Evolutionary conservation across 2,113 vertebrate species (phyloP).

Genomic region (Columba janthina): DNA sequence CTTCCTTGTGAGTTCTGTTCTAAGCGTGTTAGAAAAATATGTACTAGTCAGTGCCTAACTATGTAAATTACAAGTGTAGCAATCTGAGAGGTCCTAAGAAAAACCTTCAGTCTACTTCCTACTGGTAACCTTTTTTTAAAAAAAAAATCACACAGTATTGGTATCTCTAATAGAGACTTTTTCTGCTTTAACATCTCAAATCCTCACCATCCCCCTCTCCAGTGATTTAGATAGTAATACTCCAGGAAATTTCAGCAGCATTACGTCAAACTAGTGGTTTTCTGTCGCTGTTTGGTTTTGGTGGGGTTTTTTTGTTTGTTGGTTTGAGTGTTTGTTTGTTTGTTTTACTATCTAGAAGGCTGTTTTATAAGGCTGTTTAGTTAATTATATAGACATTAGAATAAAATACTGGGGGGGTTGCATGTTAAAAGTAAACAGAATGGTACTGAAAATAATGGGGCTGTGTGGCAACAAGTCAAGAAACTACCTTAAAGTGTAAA

Average conservation of each 20-base stretch:
- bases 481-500: background rate
- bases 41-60: background rate
- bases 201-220: background rate
- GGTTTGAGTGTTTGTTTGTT: background rate
- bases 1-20: background rate
- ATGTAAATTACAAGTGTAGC: background rate
- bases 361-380: background rate
- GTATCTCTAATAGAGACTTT: background rate
- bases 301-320: too few species aligned
- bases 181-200: background rate
- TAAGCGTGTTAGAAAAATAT: background rate
- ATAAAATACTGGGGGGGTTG: background rate
- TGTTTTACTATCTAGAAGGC: background rate
- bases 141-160: background rate
- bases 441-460: background rate
- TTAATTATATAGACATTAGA: background rate
- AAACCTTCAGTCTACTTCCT: background rate
- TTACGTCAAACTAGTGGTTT: background rate
- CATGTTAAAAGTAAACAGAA: background rate
- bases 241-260: background rate
- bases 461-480: background rate
- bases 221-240: background rate
- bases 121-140: background rate
- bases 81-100: background rate
- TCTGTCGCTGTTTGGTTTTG: too few species aligned